Conservation (phyloP, 2,113 vertebrate species). For the Corydoras sp. region DNA sequence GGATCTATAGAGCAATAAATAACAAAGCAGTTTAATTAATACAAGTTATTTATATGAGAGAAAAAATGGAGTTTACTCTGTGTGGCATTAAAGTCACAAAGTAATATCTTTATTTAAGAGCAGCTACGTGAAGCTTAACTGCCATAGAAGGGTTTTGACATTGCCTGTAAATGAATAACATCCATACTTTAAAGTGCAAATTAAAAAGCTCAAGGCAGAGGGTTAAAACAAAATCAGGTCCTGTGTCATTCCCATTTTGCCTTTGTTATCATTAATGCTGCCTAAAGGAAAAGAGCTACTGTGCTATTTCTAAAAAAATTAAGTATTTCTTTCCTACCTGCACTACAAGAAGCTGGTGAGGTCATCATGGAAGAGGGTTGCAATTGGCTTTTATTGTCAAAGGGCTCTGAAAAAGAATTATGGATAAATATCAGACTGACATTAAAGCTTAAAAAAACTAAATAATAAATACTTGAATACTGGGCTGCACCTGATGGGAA, state of each 20-base stretch:
- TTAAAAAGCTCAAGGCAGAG: conserved; percentile 7
- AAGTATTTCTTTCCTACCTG: conserved; percentile 49
- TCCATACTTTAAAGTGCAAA: background rate
- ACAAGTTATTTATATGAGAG: too few species aligned
- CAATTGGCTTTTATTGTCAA: conserved; percentile 47
- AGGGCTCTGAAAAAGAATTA: conserved; percentile 52
- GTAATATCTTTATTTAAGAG: background rate
- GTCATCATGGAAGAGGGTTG: conserved; percentile 37
- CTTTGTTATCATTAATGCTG: too few species aligned
- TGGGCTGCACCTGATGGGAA: conserved; percentile 53
- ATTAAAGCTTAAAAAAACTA: too few species aligned
- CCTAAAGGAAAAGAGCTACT: too few species aligned
- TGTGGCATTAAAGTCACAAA: too few species aligned
- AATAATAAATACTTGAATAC: too few species aligned
- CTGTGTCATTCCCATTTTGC: conserved; percentile 3
- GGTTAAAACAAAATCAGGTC: conserved; percentile 13
- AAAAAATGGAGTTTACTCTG: too few species aligned
- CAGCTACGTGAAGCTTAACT: conserved; percentile 13
- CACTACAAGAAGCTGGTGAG: conserved; percentile 57
- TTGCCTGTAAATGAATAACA: conserved; percentile 7
- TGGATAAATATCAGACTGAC: background rate
- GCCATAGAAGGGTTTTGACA: conserved; percentile 2
- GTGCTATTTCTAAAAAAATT: too few species aligned
- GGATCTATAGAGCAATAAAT: too few species aligned
- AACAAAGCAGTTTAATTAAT: background rate